Percentiles rank a stretch among this genome's conserved stretches.
Conservation (phyloP, 1,140 invertebrate genomes). For the Drosophila novamexicana region DNA sequence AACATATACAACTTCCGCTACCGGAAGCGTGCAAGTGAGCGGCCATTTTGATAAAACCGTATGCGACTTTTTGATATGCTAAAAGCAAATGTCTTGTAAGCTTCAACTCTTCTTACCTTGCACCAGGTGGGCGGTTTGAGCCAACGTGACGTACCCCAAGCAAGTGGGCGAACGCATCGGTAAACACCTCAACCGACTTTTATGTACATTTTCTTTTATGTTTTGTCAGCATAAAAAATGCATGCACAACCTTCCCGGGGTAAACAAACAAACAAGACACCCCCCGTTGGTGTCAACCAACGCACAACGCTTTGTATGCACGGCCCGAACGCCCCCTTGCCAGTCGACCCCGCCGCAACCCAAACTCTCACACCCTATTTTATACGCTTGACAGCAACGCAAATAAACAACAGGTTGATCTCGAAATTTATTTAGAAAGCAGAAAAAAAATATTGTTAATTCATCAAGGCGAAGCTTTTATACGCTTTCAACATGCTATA, state of each 20-base stretch:
- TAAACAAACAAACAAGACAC: constrained; percentile 70
- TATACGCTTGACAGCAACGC: constrained; percentile 47
- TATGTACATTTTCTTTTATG: constrained; percentile 76
- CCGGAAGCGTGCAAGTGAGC: constrained; percentile 77
- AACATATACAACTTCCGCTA: constrained; percentile 75
- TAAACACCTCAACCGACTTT: constrained; percentile 76
- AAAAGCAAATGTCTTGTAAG: constrained; percentile 52
- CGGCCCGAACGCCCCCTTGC: not conserved
- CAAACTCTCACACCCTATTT: not conserved
- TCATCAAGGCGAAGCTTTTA: not conserved
- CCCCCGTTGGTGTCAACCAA: constrained; percentile 54
- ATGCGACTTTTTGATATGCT: constrained; percentile 61
- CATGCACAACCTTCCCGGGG: constrained; percentile 62
- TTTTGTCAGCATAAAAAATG: constrained; percentile 77
- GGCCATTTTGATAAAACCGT: constrained; percentile 59
- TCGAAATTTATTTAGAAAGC: constrained; percentile 54
- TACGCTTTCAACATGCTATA: constrained; percentile 9
- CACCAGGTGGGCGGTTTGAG: constrained; percentile 9
- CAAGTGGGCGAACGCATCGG: constrained; percentile 69
- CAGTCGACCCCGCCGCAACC: not conserved
- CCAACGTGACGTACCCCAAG: constrained; percentile 12
- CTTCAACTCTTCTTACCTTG: constrained; percentile 9
- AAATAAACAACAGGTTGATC: constrained; percentile 66
- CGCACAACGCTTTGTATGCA: constrained; percentile 39
- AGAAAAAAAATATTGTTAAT: constrained; percentile 7